Evolutionary conservation across 1,140 invertebrate species (phyloP).

Genomic region (Callitettix versicolor): DNA sequence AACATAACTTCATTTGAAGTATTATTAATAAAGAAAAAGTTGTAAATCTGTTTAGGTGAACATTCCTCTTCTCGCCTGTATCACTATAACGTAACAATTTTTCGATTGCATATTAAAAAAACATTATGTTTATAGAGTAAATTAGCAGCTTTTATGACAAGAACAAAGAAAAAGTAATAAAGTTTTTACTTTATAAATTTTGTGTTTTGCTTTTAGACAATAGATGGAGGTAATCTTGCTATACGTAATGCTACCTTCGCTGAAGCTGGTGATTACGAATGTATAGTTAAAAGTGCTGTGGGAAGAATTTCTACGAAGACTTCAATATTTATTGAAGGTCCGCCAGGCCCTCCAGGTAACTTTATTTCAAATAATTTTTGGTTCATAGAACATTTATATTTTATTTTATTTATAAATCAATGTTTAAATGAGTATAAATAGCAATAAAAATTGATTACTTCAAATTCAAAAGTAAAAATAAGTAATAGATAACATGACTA

Average conservation of each 20-base stretch:
- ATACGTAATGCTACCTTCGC: conserved; percentile 74
- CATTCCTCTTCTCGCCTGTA: no score
- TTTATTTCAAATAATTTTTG: conserved; percentile 2
- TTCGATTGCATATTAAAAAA: no score
- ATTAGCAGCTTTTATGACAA: no score
- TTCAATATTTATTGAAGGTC: conserved; percentile 64
- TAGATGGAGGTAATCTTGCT: conserved; percentile 60
- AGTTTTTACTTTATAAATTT: no score
- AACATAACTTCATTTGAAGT: no score
- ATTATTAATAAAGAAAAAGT: no score
- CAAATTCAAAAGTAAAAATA: neutral
- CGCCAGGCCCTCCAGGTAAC: conserved; percentile 63
- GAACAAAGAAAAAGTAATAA: no score
- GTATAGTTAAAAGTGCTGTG: conserved; percentile 77
- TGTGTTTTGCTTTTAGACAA: conserved; percentile 29
- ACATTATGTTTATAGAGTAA: no score
- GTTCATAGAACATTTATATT: neutral
- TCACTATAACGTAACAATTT: no score
- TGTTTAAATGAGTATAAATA: conserved; percentile 7
- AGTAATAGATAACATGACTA: neutral
- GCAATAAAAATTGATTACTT: neutral
- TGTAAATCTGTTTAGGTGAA: no score
- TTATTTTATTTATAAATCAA: conserved; percentile 1
- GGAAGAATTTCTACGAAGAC: conserved; percentile 63
- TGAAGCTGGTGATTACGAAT: conserved; percentile 81